Base-by-base conservation (phyloP, 2,797 vertebrate genomes). In the Brachyalestes nurse region DNA sequence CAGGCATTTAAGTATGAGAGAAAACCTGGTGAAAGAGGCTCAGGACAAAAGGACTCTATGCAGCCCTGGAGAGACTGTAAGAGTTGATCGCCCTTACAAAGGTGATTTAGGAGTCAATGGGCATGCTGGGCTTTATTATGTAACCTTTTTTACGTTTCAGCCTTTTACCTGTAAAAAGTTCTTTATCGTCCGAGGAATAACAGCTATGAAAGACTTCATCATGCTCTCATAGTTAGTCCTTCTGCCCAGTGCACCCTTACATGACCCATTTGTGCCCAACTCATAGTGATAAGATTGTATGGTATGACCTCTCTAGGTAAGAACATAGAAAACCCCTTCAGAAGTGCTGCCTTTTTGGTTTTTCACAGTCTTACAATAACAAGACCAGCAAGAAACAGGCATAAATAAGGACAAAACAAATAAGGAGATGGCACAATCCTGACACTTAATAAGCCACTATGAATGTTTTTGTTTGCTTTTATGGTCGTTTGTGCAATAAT, bases 261-360 rank as follows among this genome's bases (percentile, higher is more conserved):
- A 72, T 55, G 57, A 72, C 49, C 25, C 53, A 72, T 72, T 57
- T 57, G 57, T 72, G 51, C 28, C 28, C 19, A 40, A 38, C 49
- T n/a, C 13, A 1, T 17, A 4, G 10, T n/a, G 42, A 16, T 38
- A 28, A 21, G 16, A 57, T 6, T 12, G 28, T 34, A 57, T 72
- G n/a, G 53, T 57, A 72, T 72, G 17, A 38, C 28, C 70, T 40
- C 17, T 21, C n/a, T 40, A n/a, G 5, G 25, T 40, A 67, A 21
- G 40, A 16, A 28, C 14, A 28, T 17, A 34, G 38, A 66, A 66
- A 66, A 45, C 4, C 1, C n/a, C 9, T 34, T 71, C 16, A 28
- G 40, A 23, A 67, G 6, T 28, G 17, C 17, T 69, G 66, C 58
- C 25, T 19, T 66, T 49, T 17, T 19, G 6, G 1, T n/a, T 10